Conservation (phyloP, 2,888 invertebrate species). For the Diabrotica balteata region DNA sequence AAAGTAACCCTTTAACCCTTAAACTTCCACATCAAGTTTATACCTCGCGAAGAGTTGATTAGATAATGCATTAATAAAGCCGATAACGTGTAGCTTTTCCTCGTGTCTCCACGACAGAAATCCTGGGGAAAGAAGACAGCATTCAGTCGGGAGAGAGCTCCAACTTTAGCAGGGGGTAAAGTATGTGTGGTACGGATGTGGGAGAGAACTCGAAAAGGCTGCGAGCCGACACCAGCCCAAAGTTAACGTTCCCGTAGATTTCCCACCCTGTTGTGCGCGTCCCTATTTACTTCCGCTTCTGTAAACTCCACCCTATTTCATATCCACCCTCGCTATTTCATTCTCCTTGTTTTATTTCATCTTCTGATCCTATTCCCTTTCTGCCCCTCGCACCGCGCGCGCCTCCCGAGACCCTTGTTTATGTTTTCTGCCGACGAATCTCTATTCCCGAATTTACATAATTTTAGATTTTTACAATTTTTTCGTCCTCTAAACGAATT, state of each 20-base stretch:
- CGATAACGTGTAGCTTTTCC: conserved; percentile 26
- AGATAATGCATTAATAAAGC: conserved; percentile 28
- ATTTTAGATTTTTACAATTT: conserved; percentile 58
- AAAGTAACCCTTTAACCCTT: not conserved
- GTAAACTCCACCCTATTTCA: conserved; percentile 62
- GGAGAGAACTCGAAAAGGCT: conserved; percentile 43
- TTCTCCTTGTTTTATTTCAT: conserved; percentile 62
- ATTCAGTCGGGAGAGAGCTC: conserved; percentile 11
- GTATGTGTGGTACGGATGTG: conserved; percentile 42
- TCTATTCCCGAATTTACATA: conserved; percentile 59
- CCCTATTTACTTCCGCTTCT: conserved; percentile 68
- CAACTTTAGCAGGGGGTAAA: conserved; percentile 37
- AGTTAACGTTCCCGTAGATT: conserved; percentile 55
- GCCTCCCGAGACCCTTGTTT: conserved; percentile 48
- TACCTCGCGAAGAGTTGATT: conserved; percentile 19
- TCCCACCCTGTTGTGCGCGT: conserved; percentile 57
- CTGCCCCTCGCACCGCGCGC: conserved; percentile 31
- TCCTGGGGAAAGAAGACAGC: conserved; percentile 26
- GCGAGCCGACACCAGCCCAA: conserved; percentile 50
- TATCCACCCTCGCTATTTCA: conserved; percentile 63
- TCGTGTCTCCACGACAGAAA: conserved; percentile 26
- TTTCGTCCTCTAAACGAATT: conserved; percentile 44
- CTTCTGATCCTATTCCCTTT: conserved; percentile 56
- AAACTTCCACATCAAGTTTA: not conserved
- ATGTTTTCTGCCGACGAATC: conserved; percentile 55